These are phyloP conservation scores for Bergia puertoricense DNA, from an alignment of 92 coral and sea anemone genomes.

Conservation along the genomic window DNA sequence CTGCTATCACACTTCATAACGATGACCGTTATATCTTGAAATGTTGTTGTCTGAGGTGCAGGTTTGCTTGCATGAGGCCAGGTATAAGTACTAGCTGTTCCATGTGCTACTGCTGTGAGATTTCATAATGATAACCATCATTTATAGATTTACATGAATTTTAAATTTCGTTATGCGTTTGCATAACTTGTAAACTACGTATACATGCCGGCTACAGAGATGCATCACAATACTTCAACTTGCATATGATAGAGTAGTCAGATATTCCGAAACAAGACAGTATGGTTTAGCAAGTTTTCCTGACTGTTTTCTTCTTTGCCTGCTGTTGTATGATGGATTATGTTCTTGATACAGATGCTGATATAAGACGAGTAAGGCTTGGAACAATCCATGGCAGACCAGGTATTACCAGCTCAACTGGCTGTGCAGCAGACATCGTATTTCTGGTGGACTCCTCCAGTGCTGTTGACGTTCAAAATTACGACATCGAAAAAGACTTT, in stretches of 20 bases:
- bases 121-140: too few relatives aligned
- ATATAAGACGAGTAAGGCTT: neutral
- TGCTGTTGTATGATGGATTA: neutral
- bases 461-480: conserved; percentile 53
- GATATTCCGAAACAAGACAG: neutral
- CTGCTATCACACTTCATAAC: too few relatives aligned
- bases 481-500: conserved; percentile 60
- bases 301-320: neutral
- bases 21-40: conserved; percentile 29
- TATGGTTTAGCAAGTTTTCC: neutral
- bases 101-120: neutral
- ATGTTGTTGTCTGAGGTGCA: conserved; percentile 75
- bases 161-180: too few relatives aligned
- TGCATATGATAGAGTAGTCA: neutral
- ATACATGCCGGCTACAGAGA: too few relatives aligned
- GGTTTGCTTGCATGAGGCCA: conserved; percentile 60
- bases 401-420: neutral
- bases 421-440: conserved; percentile 49
- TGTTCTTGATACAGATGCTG: neutral
- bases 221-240: too few relatives aligned
- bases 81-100: conserved; percentile 37
- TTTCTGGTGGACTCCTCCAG: conserved; percentile 75
- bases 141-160: too few relatives aligned
- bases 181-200: too few relatives aligned
- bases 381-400: conserved; percentile 4